These are phyloP conservation scores for Corythoichthys intestinalis DNA, from an alignment of 2,113 vertebrate genomes.

Conservation along the genomic window DNA sequence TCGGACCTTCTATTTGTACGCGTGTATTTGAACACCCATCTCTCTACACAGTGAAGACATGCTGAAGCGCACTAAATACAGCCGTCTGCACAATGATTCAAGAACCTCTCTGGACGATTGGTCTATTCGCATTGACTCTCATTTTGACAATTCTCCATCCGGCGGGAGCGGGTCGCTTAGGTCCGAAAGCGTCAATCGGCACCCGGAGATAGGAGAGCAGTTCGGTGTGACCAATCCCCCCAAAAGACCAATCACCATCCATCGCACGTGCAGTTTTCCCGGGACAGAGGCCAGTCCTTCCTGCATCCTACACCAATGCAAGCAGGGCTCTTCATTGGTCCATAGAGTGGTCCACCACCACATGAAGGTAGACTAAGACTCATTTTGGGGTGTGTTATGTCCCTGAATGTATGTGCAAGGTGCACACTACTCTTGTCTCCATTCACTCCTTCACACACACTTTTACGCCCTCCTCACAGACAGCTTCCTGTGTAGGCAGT, in stretches of 20 bases:
- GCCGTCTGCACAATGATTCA: slow-evolving; percentile 87
- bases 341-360: slow-evolving; percentile 50
- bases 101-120: slow-evolving; percentile 80
- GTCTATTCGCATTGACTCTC: slow-evolving; percentile 50
- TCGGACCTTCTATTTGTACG: background rate
- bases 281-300: slow-evolving; percentile 27
- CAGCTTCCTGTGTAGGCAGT: slow-evolving; percentile 65
- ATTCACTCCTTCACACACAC: slow-evolving; percentile 40
- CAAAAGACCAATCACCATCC: slow-evolving; percentile 55
- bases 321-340: slow-evolving; percentile 31
- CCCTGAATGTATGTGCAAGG: background rate
- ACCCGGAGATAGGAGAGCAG: slow-evolving; percentile 18
- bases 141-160: slow-evolving; percentile 70
- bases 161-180: slow-evolving; percentile 70
- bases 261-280: slow-evolving; percentile 49
- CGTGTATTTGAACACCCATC: background rate
- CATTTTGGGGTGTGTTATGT: background rate
- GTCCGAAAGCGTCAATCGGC: slow-evolving; percentile 68
- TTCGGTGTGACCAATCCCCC: background rate
- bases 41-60: slow-evolving; percentile 71
- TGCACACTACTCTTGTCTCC: slow-evolving; percentile 16
- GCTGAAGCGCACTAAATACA: slow-evolving; percentile 94
- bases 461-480: slow-evolving; percentile 43
- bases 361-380: slow-evolving; percentile 50
- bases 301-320: slow-evolving; percentile 19